Base-by-base conservation (phyloP, 2,888 invertebrate species). In the Lomographa bimaculata region DNA sequence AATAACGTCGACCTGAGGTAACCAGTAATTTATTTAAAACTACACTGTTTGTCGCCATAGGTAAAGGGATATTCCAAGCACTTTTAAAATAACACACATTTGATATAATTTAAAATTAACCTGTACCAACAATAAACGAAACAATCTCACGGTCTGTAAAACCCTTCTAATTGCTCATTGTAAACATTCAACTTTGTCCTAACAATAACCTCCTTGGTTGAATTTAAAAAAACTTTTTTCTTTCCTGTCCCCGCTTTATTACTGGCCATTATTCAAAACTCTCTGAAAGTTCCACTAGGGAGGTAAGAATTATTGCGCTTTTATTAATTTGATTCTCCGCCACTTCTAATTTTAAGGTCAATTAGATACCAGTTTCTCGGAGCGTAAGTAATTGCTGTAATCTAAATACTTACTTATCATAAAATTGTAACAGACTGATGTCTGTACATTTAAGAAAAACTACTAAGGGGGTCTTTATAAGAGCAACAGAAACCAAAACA, bases 181-280 rank as follows among this genome's bases (percentile, higher is more conserved):
- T 18, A 20, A 38, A 38, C 25, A 46, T 11, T 32, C 5, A 16
- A 34, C 16, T 29, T 39, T 36, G n/a, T 36, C 25, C 8, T 12
- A 25, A 37, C 29, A 36, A 32, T 26, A 25, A 25, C 28, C 24
- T 29, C 11, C 25, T 36, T 17, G 26, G 14, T 3, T 8, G 24
- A 40, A 33, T 50, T 50, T 28, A 23, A 26, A 40, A 38, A 17
- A 45, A 46, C 32, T 47, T 49, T 44, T 39, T 29, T 19, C 12
- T 7, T 12, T 21, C 25, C 36, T n/a, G n/a, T n/a, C n/a, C 29
- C 20, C 40, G 25, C 32, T 54, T 51, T 43, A 54, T 49, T 43
- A 45, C 44, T 27, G 35, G 21, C 49, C 47, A 54, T 52, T 54
- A 54, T 50, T 54, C 47, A 52, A 46, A 54, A 48, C 41, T 50